Base-by-base conservation (phyloP, 2,797 vertebrate genomes). In the Sebastes aleutianus region DNA sequence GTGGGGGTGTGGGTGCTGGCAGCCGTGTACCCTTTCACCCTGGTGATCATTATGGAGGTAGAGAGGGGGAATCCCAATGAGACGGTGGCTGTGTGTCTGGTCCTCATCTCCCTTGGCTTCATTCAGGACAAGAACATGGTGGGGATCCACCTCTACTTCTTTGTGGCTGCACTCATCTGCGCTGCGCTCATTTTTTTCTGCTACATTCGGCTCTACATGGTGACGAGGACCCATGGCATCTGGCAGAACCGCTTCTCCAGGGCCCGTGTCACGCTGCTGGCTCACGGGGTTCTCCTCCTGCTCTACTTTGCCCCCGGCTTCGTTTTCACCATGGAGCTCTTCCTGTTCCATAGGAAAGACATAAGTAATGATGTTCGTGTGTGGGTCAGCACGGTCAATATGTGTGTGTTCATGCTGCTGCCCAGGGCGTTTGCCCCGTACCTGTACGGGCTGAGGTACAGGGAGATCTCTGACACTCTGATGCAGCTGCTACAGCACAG, bases 161-260 rank as follows among this genome's bases (percentile, higher is more conserved):
- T 94, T 2, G 83, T 95, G 0, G 80, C 87, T 1, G 93, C 94
- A 3, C 14, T 93, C 20, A 58, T 96, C 36, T 97, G 96, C 47
- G 63, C 89, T 4, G 0, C 76, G 2, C 88, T 97, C 59, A 96
- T 97, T 69, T 74, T 91, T 14, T 96, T 94, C 92, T 97, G 96
- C 85, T 97, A 96, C 83, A 82, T 95, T 47, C 95, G 90, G 34
- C 95, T 97, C 57, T 97, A 96, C 83, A 88, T 92, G 87, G 91
- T 96, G 16, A 96, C 96, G 16, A 96, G 87, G 88, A 95, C 89
- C 14, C 96, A 96, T 4, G 96, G 96, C 18, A 95, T 96, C 89
- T 97, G 96, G 94, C 88, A 87, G 26, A 96, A 73, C 27, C 94
- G 95, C 59, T 96, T 94, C 85, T 97, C 96, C 26, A 89, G 95